Conservation (phyloP, 2,797 vertebrate genomes). For the Harpagifer antarcticus region DNA sequence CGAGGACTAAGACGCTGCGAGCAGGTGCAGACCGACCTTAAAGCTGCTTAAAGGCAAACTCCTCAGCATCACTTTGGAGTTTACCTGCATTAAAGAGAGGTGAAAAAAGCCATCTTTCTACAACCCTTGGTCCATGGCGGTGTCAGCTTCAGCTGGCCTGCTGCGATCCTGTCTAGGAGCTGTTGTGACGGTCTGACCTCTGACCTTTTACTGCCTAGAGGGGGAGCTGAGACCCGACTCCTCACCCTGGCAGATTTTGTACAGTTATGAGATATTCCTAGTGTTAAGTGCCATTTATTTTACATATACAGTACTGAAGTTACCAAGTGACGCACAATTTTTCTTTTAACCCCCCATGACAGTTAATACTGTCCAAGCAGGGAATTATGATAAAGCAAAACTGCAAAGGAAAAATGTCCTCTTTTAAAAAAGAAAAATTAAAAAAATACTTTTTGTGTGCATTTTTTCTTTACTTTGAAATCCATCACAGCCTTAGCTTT, state of each 20-base stretch:
- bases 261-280: conserved; percentile 82
- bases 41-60: conserved; percentile 70
- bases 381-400: conserved; percentile 62
- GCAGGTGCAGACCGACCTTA: conserved; percentile 60
- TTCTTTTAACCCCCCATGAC: conserved; percentile 55
- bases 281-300: conserved; percentile 89
- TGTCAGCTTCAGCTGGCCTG: conserved; percentile 38
- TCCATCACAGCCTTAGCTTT: conserved; percentile 68
- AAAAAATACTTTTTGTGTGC: neutral
- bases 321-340: conserved; percentile 82
- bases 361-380: conserved; percentile 66
- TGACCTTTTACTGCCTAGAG: conserved; percentile 69
- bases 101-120: conserved; percentile 72
- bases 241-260: conserved; percentile 75
- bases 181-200: conserved; percentile 71
- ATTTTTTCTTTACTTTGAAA: conserved; percentile 12
- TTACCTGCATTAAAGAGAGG: conserved; percentile 61
- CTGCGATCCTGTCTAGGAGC: conserved; percentile 55
- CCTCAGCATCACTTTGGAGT: conserved; percentile 54
- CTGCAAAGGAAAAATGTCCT: conserved; percentile 54
- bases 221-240: conserved; percentile 53
- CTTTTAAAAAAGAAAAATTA: conserved; percentile 12
- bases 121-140: conserved; percentile 43
- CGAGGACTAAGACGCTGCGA: conserved; percentile 53
- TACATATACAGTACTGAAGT: conserved; percentile 82